phyloP scores from a whole-genome alignment of 37 sponge, comb jelly and placozoan species.

The Geodia barretti region DNA sequence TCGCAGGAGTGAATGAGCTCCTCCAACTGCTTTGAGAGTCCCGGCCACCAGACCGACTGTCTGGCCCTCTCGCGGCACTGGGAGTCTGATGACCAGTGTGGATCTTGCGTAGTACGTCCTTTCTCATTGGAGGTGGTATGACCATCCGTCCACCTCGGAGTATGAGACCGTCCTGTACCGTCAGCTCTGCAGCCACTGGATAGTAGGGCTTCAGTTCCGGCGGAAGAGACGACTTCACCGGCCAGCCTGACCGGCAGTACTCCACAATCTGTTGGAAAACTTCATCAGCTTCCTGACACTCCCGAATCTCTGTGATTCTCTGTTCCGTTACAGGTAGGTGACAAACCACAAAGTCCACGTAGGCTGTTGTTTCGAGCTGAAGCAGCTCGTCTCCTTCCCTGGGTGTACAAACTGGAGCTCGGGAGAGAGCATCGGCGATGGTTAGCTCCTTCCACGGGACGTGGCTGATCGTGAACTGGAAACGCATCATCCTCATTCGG shows the following conservation, averaged over 20 bases:
- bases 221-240: conserved; percentile 4
- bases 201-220: neutral
- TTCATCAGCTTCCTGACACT: conserved; percentile 43
- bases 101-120: conserved; percentile 11
- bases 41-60: conserved; percentile 40
- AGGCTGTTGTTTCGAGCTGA: neutral
- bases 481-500: conserved; percentile 45
- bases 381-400: neutral
- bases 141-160: conserved; percentile 13
- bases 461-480: conserved; percentile 40
- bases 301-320: conserved; percentile 7
- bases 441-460: conserved; percentile 52
- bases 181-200: conserved; percentile 8
- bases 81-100: conserved; percentile 31
- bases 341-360: neutral
- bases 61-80: conserved; percentile 36
- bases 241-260: conserved; percentile 18
- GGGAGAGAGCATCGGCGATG: conserved; percentile 53
- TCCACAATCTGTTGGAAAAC: conserved; percentile 10
- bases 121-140: conserved; percentile 6
- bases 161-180: conserved; percentile 17
- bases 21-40: conserved; percentile 6
- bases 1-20: conserved; percentile 8
- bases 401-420: conserved; percentile 23
- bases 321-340: conserved; percentile 30